Conservation (phyloP, 2,113 vertebrate genomes). For the Apus apus region DNA sequence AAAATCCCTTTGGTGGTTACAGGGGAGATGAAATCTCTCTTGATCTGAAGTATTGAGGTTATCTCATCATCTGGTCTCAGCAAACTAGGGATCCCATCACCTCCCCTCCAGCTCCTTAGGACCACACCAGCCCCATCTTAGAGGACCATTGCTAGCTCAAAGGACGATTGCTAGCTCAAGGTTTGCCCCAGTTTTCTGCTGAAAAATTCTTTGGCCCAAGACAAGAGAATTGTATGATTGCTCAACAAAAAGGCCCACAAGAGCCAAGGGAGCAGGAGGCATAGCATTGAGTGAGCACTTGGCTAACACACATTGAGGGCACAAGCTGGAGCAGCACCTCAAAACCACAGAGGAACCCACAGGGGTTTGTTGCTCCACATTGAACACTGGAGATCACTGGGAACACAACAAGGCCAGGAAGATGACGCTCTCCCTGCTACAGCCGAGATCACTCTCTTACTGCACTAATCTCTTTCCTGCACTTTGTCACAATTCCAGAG, state of each 20-base stretch:
- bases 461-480: neutral
- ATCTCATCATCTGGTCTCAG: neutral
- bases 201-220: neutral
- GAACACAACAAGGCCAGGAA: neutral
- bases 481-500: conserved; percentile 54
- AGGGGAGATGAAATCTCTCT: neutral
- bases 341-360: neutral
- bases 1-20: neutral
- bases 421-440: neutral
- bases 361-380: neutral
- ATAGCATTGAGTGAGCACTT: neutral
- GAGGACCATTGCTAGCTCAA: neutral
- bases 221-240: neutral
- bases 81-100: neutral
- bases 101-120: neutral
- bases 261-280: neutral
- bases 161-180: neutral
- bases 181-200: accelerated
- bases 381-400: accelerated
- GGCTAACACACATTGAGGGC: neutral
- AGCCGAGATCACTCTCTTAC: neutral
- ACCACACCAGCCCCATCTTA: neutral
- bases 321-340: neutral
- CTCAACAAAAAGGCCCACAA: neutral
- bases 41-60: neutral